Conservation (phyloP, 2,888 invertebrate species). For the Macrophya alboannulata region DNA sequence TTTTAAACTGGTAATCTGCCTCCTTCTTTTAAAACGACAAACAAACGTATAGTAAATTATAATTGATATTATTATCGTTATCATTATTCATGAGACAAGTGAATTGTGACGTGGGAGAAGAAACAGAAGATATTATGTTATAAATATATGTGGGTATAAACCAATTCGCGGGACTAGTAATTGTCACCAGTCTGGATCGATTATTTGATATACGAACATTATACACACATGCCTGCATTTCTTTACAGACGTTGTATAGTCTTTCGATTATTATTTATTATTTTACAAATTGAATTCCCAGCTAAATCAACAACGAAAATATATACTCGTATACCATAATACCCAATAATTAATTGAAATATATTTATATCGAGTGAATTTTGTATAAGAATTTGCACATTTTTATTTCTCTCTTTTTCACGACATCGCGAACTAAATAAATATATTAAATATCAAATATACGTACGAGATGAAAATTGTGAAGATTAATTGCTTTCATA, state of each 20-base stretch:
- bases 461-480: too few relatives aligned
- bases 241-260: conserved; percentile 12
- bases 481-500: background rate
- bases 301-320: background rate
- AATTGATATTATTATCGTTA: background rate
- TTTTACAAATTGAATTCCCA: background rate
- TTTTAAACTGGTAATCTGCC: background rate
- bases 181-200: background rate
- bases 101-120: background rate
- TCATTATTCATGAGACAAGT: background rate
- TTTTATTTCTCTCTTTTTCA: too few relatives aligned
- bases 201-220: background rate
- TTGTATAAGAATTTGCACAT: too few relatives aligned
- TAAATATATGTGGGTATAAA: background rate
- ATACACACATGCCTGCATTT: background rate
- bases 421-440: background rate
- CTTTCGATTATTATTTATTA: background rate
- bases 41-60: background rate
- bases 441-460: too few relatives aligned
- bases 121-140: background rate
- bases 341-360: background rate
- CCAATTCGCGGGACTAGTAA: background rate
- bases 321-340: too few relatives aligned
- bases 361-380: background rate
- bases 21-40: background rate